A percentile compares a stretch with the other conserved stretches of the same genome.
These are phyloP conservation scores for Cynocephalus volans DNA, from an alignment of 2,113 vertebrate species.

Conservation along the genomic window DNA sequence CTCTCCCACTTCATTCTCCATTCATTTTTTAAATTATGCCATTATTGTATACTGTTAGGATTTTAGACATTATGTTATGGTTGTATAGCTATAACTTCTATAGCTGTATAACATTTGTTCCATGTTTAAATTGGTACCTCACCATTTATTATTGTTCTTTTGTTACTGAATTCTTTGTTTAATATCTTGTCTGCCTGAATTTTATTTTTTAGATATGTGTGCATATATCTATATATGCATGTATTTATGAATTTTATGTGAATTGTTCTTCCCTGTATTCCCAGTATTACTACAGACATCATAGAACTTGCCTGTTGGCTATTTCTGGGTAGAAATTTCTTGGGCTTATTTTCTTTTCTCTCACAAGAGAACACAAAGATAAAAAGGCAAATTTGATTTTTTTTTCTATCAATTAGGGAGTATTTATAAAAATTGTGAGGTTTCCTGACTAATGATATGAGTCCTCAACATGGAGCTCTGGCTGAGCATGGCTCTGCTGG, in stretches of 20 bases:
- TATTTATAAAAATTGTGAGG: constrained; percentile 8
- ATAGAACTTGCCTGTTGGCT: not conserved
- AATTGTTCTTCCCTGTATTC: not conserved
- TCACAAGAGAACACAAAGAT: not conserved
- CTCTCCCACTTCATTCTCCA: not conserved
- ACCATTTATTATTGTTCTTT: not conserved
- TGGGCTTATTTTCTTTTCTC: not conserved
- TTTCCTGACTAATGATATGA: not conserved
- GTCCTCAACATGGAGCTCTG: not conserved
- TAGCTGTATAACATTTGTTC: not conserved
- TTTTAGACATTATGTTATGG: not conserved
- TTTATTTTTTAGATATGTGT: not conserved
- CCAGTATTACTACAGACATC: not conserved
- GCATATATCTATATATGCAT: not conserved
- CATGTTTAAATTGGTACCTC: not conserved
- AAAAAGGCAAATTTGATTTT: not conserved
- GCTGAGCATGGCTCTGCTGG: not conserved
- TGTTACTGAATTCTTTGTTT: not conserved
- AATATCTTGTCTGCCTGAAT: not conserved
- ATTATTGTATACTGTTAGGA: not conserved
- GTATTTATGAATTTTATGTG: not conserved
- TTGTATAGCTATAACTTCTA: not conserved
- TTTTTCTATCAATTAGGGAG: not conserved
- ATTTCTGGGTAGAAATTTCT: not conserved
- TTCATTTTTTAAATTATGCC: not conserved